Evolutionary conservation across 2,888 invertebrate genomes (phyloP).

Genomic region (Venusia cambrica): DNA sequence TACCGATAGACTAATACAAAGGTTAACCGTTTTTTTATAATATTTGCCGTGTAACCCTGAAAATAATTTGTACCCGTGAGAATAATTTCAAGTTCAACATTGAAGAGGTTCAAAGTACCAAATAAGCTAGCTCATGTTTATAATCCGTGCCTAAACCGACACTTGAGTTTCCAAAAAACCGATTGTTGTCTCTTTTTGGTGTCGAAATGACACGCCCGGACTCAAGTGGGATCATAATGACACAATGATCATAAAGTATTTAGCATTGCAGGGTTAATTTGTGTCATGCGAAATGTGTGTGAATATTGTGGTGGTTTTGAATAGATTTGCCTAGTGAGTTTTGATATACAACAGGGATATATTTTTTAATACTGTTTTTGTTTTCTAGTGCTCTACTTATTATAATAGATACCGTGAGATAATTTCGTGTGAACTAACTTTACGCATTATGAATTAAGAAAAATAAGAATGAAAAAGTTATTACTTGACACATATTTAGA

Average conservation of each 20-base stretch:
- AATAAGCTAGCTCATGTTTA: constrained; percentile 22
- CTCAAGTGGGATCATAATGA: constrained; percentile 62
- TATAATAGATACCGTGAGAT: too few relatives aligned
- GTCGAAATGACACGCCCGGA: constrained; percentile 55
- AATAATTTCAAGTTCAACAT: constrained; percentile 5
- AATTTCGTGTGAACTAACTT: too few relatives aligned
- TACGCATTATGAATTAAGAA: too few relatives aligned
- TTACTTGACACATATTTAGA: too few relatives aligned
- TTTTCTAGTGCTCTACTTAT: too few relatives aligned
- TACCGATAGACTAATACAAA: too few relatives aligned
- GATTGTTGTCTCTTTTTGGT: constrained; percentile 31
- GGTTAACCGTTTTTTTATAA: constrained; percentile 10
- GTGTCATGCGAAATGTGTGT: constrained; percentile 31
- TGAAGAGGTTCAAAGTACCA: constrained; percentile 5
- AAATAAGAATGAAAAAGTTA: too few relatives aligned
- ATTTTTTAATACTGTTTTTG: too few relatives aligned
- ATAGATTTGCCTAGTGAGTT: too few relatives aligned
- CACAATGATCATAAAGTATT: constrained; percentile 48
- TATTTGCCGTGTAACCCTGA: too few relatives aligned
- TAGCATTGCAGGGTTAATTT: constrained; percentile 42
- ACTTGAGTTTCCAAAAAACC: constrained; percentile 36
- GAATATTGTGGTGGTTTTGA: constrained; percentile 20
- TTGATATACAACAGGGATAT: too few relatives aligned
- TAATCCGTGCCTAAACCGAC: constrained; percentile 44
- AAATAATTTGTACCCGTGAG: constrained; percentile 18